Percentiles rank a stretch among this genome's conserved stretches.
Evolutionary conservation across 2,113 vertebrate genomes (phyloP).

Genomic region (Hiodon tergisus): DNA sequence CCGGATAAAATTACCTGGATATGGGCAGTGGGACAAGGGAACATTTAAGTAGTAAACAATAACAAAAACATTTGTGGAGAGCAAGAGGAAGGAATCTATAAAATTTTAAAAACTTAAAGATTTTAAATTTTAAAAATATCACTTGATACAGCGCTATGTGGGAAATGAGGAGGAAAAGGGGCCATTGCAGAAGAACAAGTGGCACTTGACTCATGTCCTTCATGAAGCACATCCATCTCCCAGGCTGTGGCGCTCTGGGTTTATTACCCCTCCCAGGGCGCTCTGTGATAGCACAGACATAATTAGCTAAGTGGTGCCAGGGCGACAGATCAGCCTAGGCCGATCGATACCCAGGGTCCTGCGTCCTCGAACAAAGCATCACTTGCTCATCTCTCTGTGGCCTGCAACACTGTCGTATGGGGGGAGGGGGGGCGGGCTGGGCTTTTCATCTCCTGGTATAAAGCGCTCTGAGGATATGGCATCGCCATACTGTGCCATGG

Average conservation of each 20-base stretch:
- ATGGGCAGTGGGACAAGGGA: no score
- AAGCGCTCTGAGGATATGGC: no score
- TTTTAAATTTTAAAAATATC: no score
- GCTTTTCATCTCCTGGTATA: no score
- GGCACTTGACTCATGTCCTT: conserved; percentile 36
- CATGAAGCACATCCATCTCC: conserved; percentile 43
- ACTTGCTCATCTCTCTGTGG: neutral
- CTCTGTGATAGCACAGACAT: conserved; percentile 47
- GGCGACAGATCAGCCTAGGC: conserved; percentile 45
- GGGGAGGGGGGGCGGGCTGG: no score
- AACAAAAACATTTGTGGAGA: no score
- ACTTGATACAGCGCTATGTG: neutral
- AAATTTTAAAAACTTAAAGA: no score
- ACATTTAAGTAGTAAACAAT: no score
- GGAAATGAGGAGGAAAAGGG: conserved; percentile 22
- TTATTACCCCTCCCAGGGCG: conserved; percentile 45
- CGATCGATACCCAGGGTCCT: conserved; percentile 48
- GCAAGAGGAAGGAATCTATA: no score
- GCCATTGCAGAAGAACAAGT: conserved; percentile 4
- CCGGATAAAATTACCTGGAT: no score
- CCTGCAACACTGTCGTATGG: neutral
- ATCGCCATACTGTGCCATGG: no score
- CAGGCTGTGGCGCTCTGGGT: conserved; percentile 19
- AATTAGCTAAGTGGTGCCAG: conserved; percentile 65
- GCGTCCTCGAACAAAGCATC: conserved; percentile 30